Evolutionary conservation across 2,888 invertebrate genomes (phyloP).

Genomic region (Gnatocerus cornutus): DNA sequence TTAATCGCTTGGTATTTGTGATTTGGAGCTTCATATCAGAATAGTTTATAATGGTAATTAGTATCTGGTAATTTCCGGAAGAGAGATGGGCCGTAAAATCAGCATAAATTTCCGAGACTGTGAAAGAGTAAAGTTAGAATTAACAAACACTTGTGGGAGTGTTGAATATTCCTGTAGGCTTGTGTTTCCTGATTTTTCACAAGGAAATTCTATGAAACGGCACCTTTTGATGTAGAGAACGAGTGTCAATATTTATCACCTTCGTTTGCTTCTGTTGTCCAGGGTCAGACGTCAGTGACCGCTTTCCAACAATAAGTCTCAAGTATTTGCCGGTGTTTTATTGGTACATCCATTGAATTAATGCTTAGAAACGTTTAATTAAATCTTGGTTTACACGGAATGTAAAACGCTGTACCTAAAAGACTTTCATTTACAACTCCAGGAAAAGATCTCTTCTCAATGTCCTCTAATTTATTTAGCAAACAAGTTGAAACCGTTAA

Average conservation of each 20-base stretch:
- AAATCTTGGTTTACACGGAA: conserved; percentile 19
- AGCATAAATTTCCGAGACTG: background rate
- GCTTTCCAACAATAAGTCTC: conserved; percentile 35
- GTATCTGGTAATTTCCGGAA: background rate
- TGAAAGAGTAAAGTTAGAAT: background rate
- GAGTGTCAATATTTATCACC: conserved; percentile 33
- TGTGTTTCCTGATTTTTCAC: background rate
- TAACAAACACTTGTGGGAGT: conserved; percentile 12
- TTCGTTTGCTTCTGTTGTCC: conserved; percentile 34
- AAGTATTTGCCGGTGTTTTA: conserved; percentile 32
- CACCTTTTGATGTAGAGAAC: conserved; percentile 16
- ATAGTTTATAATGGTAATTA: background rate
- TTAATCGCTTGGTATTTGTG: background rate
- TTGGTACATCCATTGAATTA: conserved; percentile 31
- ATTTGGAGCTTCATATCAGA: background rate
- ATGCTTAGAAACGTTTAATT: conserved; percentile 29
- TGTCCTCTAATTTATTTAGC: conserved; percentile 39
- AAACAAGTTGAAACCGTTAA: conserved; percentile 35
- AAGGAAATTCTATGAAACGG: conserved; percentile 1
- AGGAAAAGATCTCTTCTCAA: conserved; percentile 21
- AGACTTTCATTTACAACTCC: conserved; percentile 13
- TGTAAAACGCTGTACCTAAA: conserved; percentile 8
- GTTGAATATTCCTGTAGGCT: conserved; percentile 1
- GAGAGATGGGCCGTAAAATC: background rate
- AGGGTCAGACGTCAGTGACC: conserved; percentile 45